Base-by-base conservation (phyloP, 2,113 vertebrate genomes). In the Beaufortia kweichowensis region DNA sequence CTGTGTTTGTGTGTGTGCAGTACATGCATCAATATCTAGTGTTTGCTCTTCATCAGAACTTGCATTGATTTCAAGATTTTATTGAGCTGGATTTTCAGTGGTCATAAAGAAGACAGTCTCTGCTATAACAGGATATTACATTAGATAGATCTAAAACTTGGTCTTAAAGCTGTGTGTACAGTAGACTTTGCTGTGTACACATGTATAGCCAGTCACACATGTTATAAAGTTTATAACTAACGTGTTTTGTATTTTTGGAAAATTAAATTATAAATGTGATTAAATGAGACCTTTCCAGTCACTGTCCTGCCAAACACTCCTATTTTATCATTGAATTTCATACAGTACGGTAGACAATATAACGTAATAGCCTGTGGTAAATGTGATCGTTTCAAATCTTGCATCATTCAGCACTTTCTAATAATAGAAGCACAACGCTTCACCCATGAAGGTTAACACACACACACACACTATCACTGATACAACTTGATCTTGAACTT, bases 51-150 rank as follows among this genome's bases (percentile, higher is more conserved):
- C 6, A 65, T 3, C 60, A 55, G 23, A 23, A 39, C 29, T 63
- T 26, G 23, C 17, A 43, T 63, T 48, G 15, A 41, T 43, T 12
- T 9, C n/a, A 26, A 29, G 9, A 28, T 39, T 67, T 65, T 67
- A 57, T 60, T 56, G 41, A 39, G 26, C 23, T 57, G 5, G n/a
- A 65, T 66, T 43, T 64, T 66, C 71, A 41, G 35, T 19, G 33
- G 57, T 60, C 71, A 41, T 79, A 59, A 71, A 80, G n/a, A 31
- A 65, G 15, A 63, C 56, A 56, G 53, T 41, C 24, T 79, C 24
- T 35, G 29, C 21, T 19, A 3, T 48, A 75, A 75, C 76, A 69
- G 80, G 76, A 82, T 79, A 79, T 82, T 82, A 53, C 76, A 70
- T 82, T 53, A 79, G 61, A 59, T 67, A 35, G 17, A 69, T 71